Conservation (phyloP, 2,888 invertebrate genomes). For the Microplitis deprimator region DNA sequence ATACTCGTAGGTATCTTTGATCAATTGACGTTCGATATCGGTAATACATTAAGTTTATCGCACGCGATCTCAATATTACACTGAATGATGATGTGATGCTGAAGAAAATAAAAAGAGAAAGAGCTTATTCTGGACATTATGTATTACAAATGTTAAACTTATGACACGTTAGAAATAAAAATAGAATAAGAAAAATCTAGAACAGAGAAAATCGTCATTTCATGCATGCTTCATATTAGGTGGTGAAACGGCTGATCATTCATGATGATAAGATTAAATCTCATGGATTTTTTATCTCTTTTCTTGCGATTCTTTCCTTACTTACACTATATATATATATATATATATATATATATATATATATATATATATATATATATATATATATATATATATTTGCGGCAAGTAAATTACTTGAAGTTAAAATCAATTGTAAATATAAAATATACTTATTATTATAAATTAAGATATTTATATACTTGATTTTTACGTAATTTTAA, state of each 20-base stretch:
- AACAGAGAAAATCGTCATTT: constrained; percentile 58
- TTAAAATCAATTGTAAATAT: too few relatives aligned
- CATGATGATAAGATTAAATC: neutral
- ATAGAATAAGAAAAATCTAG: constrained; percentile 53
- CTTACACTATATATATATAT: neutral
- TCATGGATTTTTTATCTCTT: neutral
- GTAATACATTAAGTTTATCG: neutral
- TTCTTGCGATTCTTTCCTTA: neutral
- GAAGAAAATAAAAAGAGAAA: constrained; percentile 24
- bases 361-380: neutral
- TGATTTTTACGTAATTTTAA: too few relatives aligned
- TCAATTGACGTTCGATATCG: neutral
- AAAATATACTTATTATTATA: too few relatives aligned
- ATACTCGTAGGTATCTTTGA: neutral
- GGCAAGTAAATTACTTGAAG: too few relatives aligned
- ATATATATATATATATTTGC: neutral
- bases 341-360: neutral
- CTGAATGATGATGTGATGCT: neutral
- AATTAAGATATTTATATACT: too few relatives aligned
- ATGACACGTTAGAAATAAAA: constrained; percentile 19
- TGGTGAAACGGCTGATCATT: neutral
- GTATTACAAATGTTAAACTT: neutral
- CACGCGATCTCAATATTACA: neutral
- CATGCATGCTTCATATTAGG: constrained; percentile 27
- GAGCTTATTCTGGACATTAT: constrained; percentile 24